These are phyloP conservation scores for Sebastes kiyomatsui DNA, from an alignment of 2,797 vertebrate genomes.

Conservation along the genomic window DNA sequence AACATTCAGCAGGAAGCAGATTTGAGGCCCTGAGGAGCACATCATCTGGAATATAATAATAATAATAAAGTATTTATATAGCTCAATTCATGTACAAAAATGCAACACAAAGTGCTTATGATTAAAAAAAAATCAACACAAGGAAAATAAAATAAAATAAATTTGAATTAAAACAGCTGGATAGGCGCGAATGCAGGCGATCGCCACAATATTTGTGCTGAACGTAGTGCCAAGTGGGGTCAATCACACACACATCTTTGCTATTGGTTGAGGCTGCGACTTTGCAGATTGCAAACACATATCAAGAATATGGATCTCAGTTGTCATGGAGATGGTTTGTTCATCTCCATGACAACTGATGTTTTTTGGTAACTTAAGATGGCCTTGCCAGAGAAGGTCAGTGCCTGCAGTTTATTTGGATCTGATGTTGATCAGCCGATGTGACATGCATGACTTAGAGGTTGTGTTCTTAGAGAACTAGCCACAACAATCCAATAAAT, in stretches of 20 bases:
- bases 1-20: conserved; percentile 13
- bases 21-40: conserved; percentile 6
- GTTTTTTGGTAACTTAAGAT: background rate
- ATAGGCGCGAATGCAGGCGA: background rate
- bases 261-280: no score
- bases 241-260: background rate
- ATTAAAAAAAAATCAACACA: no score
- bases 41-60: background rate
- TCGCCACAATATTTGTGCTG: background rate
- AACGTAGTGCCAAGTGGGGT: background rate
- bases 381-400: background rate
- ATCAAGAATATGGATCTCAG: background rate
- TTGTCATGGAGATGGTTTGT: background rate
- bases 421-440: background rate
- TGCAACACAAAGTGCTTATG: background rate
- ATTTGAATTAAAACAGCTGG: background rate
- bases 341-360: background rate
- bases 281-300: background rate
- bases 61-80: background rate
- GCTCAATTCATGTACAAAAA: background rate
- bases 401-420: background rate
- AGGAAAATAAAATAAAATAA: background rate
- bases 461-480: background rate
- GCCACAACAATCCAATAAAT: background rate
- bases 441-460: background rate